Conservation (phyloP, 2,888 invertebrate genomes). For the Idaea straminata region DNA sequence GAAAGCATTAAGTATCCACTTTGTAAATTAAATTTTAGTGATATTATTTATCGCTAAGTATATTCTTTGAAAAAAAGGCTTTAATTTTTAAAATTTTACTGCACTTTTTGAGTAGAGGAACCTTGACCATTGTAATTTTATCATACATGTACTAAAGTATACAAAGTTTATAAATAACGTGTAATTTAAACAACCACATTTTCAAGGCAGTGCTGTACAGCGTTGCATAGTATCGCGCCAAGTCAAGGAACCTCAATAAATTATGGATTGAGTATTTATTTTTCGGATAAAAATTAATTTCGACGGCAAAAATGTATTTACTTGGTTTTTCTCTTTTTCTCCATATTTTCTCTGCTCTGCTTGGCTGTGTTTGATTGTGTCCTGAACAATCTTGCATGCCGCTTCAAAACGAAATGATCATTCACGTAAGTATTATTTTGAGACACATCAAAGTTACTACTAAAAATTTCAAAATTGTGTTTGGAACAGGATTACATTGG, state of each 20-base stretch:
- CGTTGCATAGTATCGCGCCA: slow-evolving; percentile 20
- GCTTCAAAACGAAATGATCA: slow-evolving; percentile 86
- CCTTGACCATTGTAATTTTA: slow-evolving; percentile 53
- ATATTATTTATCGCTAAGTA: slow-evolving; percentile 6
- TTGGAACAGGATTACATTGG: slow-evolving; percentile 7
- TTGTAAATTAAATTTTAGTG: background rate
- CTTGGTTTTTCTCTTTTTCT: slow-evolving; percentile 88
- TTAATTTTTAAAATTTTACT: slow-evolving; percentile 70
- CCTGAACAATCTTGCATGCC: slow-evolving; percentile 88
- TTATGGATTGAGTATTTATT: slow-evolving; percentile 72
- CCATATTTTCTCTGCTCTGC: slow-evolving; percentile 91
- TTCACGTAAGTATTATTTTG: slow-evolving; percentile 88
- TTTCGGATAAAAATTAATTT: slow-evolving; percentile 73
- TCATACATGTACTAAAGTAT: slow-evolving; percentile 9
- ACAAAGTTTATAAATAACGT: background rate
- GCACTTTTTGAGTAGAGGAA: slow-evolving; percentile 72
- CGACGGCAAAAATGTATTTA: slow-evolving; percentile 83
- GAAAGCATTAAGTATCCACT: background rate
- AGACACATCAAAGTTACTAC: slow-evolving; percentile 69
- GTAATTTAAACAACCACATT: background rate
- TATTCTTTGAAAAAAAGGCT: slow-evolving; percentile 59
- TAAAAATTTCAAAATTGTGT: slow-evolving; percentile 32
- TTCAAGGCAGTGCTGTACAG: slow-evolving; percentile 21
- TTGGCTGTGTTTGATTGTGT: slow-evolving; percentile 91
- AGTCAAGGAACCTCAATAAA: slow-evolving; percentile 71